A percentile compares a stretch with the other conserved stretches of the same genome.
These are phyloP conservation scores for Dendrolimus houi DNA, from an alignment of 2,888 invertebrate species.

Conservation along the genomic window DNA sequence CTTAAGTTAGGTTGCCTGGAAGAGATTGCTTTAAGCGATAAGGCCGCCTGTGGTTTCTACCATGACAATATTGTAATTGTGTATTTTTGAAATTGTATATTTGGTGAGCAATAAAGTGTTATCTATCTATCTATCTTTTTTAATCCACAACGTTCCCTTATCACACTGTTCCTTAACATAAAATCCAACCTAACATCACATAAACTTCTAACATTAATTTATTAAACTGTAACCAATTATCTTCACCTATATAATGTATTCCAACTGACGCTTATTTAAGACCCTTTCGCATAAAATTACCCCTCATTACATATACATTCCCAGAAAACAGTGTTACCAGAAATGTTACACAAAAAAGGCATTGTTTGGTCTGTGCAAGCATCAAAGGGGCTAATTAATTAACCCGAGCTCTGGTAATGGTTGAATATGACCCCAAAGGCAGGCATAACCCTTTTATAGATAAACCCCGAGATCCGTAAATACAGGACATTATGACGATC, in stretches of 20 bases:
- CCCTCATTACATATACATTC: constrained; percentile 16
- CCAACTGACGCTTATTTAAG: neutral
- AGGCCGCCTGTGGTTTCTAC: too few species aligned
- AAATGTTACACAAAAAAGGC: constrained; percentile 21
- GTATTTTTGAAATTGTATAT: too few species aligned
- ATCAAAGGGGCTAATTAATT: constrained; percentile 58
- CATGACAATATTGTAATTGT: too few species aligned
- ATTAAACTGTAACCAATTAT: neutral
- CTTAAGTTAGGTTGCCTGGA: too few species aligned
- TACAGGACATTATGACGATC: too few species aligned
- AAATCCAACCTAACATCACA: too few species aligned
- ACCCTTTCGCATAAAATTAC: constrained; percentile 1
- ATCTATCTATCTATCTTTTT: too few species aligned
- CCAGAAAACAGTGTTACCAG: constrained; percentile 18
- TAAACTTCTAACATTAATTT: too few species aligned
- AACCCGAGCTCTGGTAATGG: constrained; percentile 38
- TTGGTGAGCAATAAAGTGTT: too few species aligned
- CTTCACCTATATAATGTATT: neutral
- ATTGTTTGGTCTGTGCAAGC: constrained; percentile 30
- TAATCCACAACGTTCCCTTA: too few species aligned
- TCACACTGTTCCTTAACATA: too few species aligned
- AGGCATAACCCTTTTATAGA: constrained; percentile 14
- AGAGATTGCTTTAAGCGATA: too few species aligned
- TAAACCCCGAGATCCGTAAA: neutral
- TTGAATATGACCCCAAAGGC: constrained; percentile 32